Evolutionary conservation across 2,113 vertebrate genomes (phyloP), one percentile per base, ranked within the genome.

Genomic region (Halichoeres trimaculatus): DNA sequence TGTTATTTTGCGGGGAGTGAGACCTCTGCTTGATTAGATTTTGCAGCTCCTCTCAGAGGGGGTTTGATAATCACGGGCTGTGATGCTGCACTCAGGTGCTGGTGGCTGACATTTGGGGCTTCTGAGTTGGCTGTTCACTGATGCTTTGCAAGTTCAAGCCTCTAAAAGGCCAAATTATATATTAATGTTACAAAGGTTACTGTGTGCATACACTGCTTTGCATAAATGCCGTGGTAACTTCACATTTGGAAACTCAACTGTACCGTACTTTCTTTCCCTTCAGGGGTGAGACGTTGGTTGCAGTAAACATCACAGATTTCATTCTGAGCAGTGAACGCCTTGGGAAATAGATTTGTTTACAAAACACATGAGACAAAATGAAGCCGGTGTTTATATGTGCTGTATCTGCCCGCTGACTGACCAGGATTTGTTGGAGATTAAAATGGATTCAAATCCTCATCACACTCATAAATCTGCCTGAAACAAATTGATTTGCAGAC

Each of bases 21-120:
- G 16, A 20, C 54, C 22, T 65, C 38, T 51, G 73, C 56, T 50
- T 68, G 59, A 70, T 60, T 64, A 40, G 54, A 56, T 55, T 63
- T 36, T 22, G 52, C 26, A n/a, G 24, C 5, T 36, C 36, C 53
- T 74, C 48, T 54, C 11, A 14, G 23, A 5, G 53, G 11, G 35
- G 11, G 19, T 10, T 63, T 56, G 30, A 66, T 70, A 19, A 40
- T 38, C 35, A 6, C 36, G 23, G 26, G 11, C 36, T 72, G 34
- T 52, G 38, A 70, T 50, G 16, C 48, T 43, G 35, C 47, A 34
- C 30, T 41, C 50, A 43, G 73, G 67, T 77, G 45, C 48, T 53
- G 45, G 2, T 45, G 10, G 23, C 70, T 70, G 54, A 74, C 51
- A 63, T 78, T 58, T 64, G 64, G 45, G 45, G 41, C 35, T 57